Conservation (phyloP, 1,140 invertebrate species). For the Macrotrachela quadricornifera region DNA sequence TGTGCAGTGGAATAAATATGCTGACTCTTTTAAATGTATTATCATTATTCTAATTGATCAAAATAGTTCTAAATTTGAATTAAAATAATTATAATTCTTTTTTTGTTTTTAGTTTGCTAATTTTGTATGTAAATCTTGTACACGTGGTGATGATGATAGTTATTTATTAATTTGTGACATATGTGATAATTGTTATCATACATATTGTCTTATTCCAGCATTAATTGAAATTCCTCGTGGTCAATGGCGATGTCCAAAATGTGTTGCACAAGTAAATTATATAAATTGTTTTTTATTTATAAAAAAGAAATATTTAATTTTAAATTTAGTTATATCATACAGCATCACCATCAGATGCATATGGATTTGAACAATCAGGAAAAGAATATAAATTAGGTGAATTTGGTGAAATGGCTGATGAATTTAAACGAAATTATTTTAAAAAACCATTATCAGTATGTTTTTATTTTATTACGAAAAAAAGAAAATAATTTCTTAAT, state of each 20-base stretch:
- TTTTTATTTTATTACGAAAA: too few relatives aligned
- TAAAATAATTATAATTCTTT: not conserved
- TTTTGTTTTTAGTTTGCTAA: not conserved
- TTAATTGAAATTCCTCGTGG: conserved; percentile 68
- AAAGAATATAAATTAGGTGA: conserved; percentile 78
- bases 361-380: conserved; percentile 88
- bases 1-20: too few relatives aligned
- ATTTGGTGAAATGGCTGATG: conserved; percentile 95
- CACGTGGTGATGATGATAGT: conserved; percentile 73
- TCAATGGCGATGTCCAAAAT: conserved; percentile 34
- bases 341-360: conserved; percentile 65
- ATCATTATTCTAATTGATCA: too few relatives aligned
- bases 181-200: conserved; percentile 94
- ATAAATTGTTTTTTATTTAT: not conserved
- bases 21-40: too few relatives aligned
- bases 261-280: conserved; percentile 56
- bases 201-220: conserved; percentile 83
- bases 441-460: conserved; percentile 51
- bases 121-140: conserved; percentile 39
- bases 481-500: not conserved
- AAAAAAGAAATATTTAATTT: not conserved
- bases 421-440: conserved; percentile 97
- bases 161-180: conserved; percentile 73
- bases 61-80: too few relatives aligned
- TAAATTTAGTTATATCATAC: conserved; percentile 22